phyloP scores from a whole-genome alignment of 2,113 vertebrate species.

The Dromas ardeola region DNA sequence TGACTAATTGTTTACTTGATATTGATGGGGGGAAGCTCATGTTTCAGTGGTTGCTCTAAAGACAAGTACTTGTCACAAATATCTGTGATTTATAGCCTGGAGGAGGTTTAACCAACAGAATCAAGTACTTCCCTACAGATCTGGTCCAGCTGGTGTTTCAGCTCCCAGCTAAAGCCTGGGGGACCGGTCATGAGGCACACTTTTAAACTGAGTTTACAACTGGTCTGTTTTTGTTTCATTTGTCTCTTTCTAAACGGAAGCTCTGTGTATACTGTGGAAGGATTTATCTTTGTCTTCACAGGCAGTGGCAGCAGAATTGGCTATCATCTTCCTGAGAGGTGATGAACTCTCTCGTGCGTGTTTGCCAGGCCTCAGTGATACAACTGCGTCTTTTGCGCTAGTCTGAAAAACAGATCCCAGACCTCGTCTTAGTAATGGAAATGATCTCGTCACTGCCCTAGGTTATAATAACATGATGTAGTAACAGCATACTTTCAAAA shows the following conservation, averaged over 20 bases:
- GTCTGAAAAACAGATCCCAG: constrained; percentile 40
- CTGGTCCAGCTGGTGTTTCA: background rate
- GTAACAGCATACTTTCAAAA: constrained; percentile 19
- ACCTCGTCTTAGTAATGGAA: constrained; percentile 35
- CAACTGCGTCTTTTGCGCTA: background rate
- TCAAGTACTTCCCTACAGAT: background rate
- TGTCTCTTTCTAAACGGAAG: background rate
- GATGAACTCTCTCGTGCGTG: background rate
- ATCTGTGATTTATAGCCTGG: background rate
- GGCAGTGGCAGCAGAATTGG: background rate
- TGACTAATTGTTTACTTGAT: background rate
- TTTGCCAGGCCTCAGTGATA: background rate
- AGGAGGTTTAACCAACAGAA: background rate
- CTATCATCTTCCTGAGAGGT: background rate
- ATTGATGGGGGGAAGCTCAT: background rate
- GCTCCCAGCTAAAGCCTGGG: background rate
- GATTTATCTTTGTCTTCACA: background rate
- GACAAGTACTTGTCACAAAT: background rate
- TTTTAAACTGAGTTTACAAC: background rate
- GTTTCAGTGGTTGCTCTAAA: background rate
- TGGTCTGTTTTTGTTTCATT: background rate
- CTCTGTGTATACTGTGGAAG: background rate
- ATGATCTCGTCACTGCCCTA: constrained; percentile 22
- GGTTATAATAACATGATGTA: constrained; percentile 28
- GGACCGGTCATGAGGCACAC: background rate